Conservation (phyloP, 2,113 vertebrate genomes). For the Gallinago paraguaiae region DNA sequence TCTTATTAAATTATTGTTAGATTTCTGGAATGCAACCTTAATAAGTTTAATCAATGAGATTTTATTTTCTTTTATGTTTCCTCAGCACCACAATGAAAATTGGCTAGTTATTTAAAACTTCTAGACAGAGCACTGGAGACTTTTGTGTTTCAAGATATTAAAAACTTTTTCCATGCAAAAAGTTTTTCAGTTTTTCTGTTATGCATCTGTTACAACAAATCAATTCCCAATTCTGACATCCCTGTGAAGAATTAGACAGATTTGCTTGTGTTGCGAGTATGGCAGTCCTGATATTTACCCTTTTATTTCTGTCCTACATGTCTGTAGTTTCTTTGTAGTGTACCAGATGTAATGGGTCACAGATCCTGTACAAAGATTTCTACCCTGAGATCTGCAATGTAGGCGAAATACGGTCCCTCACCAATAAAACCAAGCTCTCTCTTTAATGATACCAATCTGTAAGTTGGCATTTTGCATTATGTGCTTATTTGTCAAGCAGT, state of each 20-base stretch:
- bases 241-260: background rate
- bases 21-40: background rate
- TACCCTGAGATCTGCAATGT: background rate
- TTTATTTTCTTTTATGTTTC: constrained; percentile 1
- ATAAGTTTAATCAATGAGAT: constrained; percentile 1
- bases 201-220: background rate
- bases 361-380: constrained; percentile 5
- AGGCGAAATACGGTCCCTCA: background rate
- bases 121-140: background rate
- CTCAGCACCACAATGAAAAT: background rate
- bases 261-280: background rate
- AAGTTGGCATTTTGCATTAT: constrained; percentile 60
- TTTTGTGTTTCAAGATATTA: background rate
- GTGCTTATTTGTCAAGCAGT: constrained; percentile 66
- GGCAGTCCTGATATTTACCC: background rate
- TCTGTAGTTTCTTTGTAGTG: background rate
- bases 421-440: constrained; percentile 36
- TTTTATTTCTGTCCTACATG: background rate
- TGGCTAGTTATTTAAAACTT: background rate
- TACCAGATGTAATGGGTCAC: background rate
- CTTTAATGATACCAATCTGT: constrained; percentile 61
- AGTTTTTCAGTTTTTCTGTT: background rate
- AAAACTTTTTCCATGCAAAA: background rate
- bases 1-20: background rate
- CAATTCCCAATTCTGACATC: background rate